These are phyloP conservation scores for Cactoblastis cactorum DNA, from an alignment of 2,888 invertebrate species.

Conservation along the genomic window DNA sequence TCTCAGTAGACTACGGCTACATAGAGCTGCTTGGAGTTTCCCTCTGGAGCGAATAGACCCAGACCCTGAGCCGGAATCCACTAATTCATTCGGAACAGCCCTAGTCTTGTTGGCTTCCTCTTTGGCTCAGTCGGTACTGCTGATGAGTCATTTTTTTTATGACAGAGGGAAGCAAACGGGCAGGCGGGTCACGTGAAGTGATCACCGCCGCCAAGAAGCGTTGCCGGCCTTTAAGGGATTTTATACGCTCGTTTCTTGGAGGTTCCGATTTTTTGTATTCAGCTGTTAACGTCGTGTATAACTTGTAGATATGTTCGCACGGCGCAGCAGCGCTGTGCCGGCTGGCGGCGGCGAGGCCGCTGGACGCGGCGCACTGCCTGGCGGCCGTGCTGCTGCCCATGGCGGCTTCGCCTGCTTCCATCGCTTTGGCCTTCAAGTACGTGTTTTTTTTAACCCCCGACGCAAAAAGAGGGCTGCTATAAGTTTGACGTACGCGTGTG, in stretches of 20 bases:
- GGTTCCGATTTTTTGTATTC: no score
- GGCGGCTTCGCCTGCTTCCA: conserved; percentile 22
- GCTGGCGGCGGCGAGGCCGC: conserved; percentile 39
- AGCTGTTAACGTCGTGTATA: not conserved
- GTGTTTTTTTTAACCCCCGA: conserved; percentile 34
- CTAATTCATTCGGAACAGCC: no score
- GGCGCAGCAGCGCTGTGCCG: conserved; percentile 47
- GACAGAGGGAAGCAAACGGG: no score
- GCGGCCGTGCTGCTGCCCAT: conserved; percentile 52
- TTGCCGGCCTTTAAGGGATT: no score
- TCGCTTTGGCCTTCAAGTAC: conserved; percentile 57
- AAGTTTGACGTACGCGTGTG: not conserved
- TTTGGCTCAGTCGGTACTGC: no score
- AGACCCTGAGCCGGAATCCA: conserved; percentile 13
- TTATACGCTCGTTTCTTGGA: no score
- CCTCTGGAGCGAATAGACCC: conserved; percentile 40
- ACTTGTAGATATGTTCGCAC: conserved; percentile 50
- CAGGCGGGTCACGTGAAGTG: no score
- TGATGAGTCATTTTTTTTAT: no score
- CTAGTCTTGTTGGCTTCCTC: no score
- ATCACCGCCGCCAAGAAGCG: no score
- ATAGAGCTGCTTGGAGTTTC: conserved; percentile 49
- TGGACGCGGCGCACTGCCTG: conserved; percentile 55
- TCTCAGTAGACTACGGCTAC: conserved; percentile 46
- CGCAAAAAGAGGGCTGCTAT: no score